Percentiles rank a stretch among this genome's conserved stretches.
Conservation (phyloP, 2,888 invertebrate genomes). For the Aricia artaxerxes region DNA sequence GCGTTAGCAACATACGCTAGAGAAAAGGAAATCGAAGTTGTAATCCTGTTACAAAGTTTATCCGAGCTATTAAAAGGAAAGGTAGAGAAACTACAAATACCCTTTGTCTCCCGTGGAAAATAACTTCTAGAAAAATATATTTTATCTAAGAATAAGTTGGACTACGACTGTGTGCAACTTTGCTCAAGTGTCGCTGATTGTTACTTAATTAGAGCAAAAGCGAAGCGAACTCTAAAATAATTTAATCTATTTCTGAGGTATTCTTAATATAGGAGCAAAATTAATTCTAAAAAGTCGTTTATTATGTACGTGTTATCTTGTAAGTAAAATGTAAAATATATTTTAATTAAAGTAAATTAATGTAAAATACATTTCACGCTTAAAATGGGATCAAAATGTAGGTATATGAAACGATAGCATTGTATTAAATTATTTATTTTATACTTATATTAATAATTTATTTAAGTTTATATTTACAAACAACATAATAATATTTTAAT, state of each 20-base stretch:
- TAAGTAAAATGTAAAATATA: too few relatives aligned
- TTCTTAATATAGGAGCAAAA: too few relatives aligned
- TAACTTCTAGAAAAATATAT: conserved; percentile 7
- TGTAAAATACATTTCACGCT: too few relatives aligned
- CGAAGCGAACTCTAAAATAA: background rate
- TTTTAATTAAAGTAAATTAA: too few relatives aligned
- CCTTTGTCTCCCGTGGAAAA: conserved; percentile 29
- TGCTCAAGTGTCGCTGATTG: background rate
- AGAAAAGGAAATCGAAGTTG: conserved; percentile 33
- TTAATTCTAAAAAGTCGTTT: too few relatives aligned
- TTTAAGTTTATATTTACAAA: background rate
- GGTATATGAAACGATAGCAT: background rate
- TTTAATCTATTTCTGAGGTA: too few relatives aligned
- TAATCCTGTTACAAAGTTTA: conserved; percentile 38
- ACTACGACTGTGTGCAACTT: background rate
- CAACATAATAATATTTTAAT: background rate
- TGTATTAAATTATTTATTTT: background rate
- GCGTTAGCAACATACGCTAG: conserved; percentile 5
- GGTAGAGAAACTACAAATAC: conserved; percentile 36
- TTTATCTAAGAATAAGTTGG: background rate
- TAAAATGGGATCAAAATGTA: too few relatives aligned
- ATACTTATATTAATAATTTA: background rate
- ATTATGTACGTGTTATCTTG: too few relatives aligned
- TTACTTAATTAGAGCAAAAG: background rate
- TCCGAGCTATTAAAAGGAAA: conserved; percentile 25